phyloP scores from a whole-genome alignment of 2,797 vertebrate genomes.

The Tangara arthus region DNA sequence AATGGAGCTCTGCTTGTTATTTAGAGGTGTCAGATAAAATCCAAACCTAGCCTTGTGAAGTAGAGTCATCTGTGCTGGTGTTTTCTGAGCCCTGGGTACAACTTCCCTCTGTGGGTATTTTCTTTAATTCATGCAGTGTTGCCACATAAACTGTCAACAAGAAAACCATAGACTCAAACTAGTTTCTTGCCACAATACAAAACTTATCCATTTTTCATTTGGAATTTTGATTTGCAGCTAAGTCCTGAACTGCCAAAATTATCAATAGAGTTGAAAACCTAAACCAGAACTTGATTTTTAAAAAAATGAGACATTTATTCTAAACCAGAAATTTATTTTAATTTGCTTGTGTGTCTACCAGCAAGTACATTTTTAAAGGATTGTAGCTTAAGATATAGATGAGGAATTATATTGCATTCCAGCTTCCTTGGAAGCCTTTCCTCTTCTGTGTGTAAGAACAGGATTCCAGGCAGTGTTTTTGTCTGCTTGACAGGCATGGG shows the following conservation, averaged over 20 bases:
- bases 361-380: not conserved
- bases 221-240: not conserved
- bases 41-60: not conserved
- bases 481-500: not conserved
- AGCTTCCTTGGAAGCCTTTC: not conserved
- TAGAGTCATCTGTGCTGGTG: not conserved
- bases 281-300: not conserved
- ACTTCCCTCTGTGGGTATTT: not conserved
- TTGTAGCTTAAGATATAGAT: not conserved
- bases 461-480: rapidly evolving
- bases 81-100: not conserved
- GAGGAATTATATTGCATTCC: not conserved
- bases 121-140: not conserved
- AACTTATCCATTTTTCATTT: not conserved
- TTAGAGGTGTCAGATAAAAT: not conserved
- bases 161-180: not conserved
- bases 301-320: not conserved
- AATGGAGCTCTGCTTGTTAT: not conserved
- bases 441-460: not conserved
- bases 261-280: not conserved
- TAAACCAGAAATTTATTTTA: not conserved
- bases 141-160: not conserved
- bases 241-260: not conserved
- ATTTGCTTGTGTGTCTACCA: not conserved
- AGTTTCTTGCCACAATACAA: not conserved